Evolutionary conservation across 1,140 invertebrate species (phyloP), one percentile per base, ranked within the genome.

Genomic region (Ceratina calcarata): DNA sequence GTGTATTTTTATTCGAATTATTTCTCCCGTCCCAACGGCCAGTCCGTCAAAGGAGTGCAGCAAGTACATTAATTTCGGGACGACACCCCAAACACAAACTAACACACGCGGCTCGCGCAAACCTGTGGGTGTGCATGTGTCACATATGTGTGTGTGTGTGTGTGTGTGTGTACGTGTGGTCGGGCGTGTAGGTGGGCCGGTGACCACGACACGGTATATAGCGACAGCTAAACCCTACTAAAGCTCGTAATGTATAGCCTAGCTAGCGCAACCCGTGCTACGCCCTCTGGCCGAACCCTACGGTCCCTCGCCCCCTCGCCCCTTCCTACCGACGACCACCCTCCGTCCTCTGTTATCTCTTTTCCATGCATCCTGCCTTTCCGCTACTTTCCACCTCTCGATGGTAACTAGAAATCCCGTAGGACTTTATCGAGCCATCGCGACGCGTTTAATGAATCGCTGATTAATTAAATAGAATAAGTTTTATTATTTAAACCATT

Each of bases 191-290:
- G 85, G 80, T 83, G 85, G 84, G 86, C 84, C 83, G 80, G 86
- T 89, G 87, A 90, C 89, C 89, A 82, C 89, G 88, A 90, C 89
- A 89, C 82, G 86, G 86, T 87, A 88, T 87, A 85, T 86, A 85
- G 85, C 85, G 79, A 86, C 72, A 78, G 85, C 86, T 90, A 89
- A 89, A 88, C 87, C 86, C 89, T 85, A 83, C 83, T 88, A 91
- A 91, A 90, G 88, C 89, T 87, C 86, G 86, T 89, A 89, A 90
- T 90, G 87, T 90, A 90, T 90, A 90, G 90, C 86, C 80, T 69
- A 45, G 37, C 37, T 10, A 77, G 83, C 75, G 64, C 80, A 86
- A 83, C 84, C 81, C 85, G 81, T 86, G 81, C 81, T 86, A 86
- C 84, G 81, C 84, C 84, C 85, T 84, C 82, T 83, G 74, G 74